Conservation (phyloP, 2,113 vertebrate genomes). For the Petrocephalus microphthalmus region DNA sequence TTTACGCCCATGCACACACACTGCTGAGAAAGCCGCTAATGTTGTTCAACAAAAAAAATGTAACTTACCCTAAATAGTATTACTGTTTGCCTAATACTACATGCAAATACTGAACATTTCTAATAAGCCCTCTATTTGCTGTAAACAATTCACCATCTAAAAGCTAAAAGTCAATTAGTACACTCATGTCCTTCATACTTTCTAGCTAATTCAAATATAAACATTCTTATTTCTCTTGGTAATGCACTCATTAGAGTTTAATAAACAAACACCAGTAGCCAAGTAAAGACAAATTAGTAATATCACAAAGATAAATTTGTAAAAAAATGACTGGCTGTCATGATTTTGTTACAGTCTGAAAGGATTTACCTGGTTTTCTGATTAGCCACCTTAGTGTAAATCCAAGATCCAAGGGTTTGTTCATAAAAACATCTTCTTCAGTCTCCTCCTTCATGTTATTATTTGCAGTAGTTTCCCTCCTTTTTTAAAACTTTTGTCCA, state of each 20-base stretch:
- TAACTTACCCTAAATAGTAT: neutral
- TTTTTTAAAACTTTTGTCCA: neutral
- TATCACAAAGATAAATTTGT: neutral
- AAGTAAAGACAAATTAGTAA: neutral
- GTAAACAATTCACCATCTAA: neutral
- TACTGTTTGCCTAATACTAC: neutral
- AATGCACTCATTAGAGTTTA: neutral
- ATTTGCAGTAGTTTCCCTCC: neutral
- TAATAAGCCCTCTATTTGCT: neutral
- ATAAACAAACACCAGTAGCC: neutral
- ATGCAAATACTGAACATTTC: neutral
- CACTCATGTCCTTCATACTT: neutral
- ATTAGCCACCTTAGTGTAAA: neutral
- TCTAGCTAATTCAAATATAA: constrained; percentile 8
- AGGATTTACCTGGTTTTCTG: neutral
- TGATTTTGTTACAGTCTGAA: neutral
- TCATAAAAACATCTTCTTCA: neutral
- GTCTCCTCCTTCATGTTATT: neutral
- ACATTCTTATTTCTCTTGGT: neutral
- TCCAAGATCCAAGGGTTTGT: neutral
- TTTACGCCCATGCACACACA: too few relatives aligned
- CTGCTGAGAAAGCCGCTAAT: neutral
- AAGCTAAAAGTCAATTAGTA: neutral
- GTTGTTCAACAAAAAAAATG: neutral
- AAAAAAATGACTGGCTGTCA: neutral